A percentile compares a stretch with the other conserved stretches of the same genome.
These are phyloP conservation scores for Hozukius guyotensis DNA, from an alignment of 2,797 vertebrate species.

Conservation along the genomic window DNA sequence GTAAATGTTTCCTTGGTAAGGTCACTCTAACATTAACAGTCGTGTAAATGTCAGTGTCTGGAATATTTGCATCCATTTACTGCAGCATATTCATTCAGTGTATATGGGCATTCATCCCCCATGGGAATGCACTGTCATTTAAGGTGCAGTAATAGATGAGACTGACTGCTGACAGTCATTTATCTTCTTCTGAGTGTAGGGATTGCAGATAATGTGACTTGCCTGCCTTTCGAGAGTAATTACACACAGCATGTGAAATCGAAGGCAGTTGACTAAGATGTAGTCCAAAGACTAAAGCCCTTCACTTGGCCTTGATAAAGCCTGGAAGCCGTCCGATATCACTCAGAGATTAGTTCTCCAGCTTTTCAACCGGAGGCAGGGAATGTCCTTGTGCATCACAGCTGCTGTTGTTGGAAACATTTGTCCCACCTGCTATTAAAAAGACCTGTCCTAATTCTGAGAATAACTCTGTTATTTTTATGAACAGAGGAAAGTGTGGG, in stretches of 20 bases:
- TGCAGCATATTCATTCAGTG: constrained; percentile 4
- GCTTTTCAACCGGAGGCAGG: neutral
- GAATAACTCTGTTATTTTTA: neutral
- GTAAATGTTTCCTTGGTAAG: constrained; percentile 5
- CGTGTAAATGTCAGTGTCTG: neutral
- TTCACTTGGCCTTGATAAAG: constrained; percentile 45
- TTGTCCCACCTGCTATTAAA: neutral
- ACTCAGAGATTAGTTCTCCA: constrained; percentile 10
- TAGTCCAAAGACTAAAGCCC: constrained; percentile 20
- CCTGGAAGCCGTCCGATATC: constrained; percentile 20
- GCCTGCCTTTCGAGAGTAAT: constrained; percentile 34
- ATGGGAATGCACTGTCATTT: neutral
- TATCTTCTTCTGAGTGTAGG: neutral
- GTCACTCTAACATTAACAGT: constrained; percentile 1
- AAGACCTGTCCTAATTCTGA: constrained; percentile 1
- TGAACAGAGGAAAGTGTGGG: neutral
- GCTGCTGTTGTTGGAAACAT: neutral
- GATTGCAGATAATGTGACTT: constrained; percentile 28
- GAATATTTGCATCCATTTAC: constrained; percentile 25
- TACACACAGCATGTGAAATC: constrained; percentile 17
- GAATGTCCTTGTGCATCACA: constrained; percentile 8
- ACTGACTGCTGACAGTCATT: constrained; percentile 6
- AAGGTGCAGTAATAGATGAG: neutral
- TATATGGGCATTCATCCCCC: neutral
- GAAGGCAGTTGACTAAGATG: constrained; percentile 29